Conservation (phyloP, 2,797 vertebrate genomes). For the Sarcophilus harrisii region DNA sequence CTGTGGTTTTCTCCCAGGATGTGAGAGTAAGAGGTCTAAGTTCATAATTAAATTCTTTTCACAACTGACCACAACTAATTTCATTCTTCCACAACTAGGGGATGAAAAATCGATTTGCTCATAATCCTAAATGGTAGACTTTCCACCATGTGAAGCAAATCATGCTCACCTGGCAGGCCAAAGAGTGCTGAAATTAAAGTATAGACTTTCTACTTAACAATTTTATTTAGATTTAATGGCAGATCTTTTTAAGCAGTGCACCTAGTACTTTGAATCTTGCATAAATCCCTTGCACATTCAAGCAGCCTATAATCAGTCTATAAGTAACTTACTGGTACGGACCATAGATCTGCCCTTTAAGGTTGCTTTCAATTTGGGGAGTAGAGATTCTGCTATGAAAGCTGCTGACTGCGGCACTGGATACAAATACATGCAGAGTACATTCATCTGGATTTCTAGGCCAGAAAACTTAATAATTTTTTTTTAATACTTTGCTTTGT, state of each 20-base stretch:
- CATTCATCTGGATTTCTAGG: conserved; percentile 1
- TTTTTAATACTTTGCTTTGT: neutral
- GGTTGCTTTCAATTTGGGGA: neutral
- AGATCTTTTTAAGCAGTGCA: conserved; percentile 21
- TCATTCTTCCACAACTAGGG: neutral
- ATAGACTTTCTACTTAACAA: conserved; percentile 35
- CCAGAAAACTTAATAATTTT: conserved; percentile 1
- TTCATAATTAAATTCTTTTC: neutral
- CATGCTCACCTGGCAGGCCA: neutral
- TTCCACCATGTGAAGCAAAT: neutral
- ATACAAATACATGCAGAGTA: conserved; percentile 4
- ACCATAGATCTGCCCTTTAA: neutral
- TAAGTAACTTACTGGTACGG: neutral
- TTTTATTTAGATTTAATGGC: conserved; percentile 39
- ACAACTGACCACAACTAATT: neutral
- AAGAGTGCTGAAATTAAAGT: neutral
- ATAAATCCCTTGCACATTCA: neutral
- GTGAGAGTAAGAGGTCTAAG: neutral
- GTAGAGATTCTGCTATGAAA: neutral
- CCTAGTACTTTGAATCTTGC: neutral
- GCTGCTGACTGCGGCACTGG: conserved; percentile 6
- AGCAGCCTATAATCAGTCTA: neutral
- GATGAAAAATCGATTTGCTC: neutral
- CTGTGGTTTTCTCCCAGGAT: neutral
- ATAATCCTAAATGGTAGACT: neutral